These are phyloP conservation scores for Diplodus puntazzo DNA, from an alignment of 2,797 vertebrate genomes.

Conservation along the genomic window DNA sequence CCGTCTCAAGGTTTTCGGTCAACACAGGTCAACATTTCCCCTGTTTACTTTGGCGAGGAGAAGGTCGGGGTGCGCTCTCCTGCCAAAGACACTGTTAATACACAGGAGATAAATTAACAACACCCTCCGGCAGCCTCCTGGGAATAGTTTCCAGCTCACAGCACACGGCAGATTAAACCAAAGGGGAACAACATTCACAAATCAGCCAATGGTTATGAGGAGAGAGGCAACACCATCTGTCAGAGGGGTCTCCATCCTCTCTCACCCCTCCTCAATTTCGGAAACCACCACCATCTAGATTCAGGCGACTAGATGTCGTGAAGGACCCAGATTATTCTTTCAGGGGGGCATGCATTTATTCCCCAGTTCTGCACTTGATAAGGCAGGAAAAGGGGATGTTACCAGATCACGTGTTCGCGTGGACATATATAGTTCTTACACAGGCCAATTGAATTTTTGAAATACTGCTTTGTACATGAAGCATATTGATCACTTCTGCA, in stretches of 20 bases:
- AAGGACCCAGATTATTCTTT: background rate
- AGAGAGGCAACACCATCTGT: conserved; percentile 70
- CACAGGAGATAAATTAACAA: conserved; percentile 83
- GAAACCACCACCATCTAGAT: conserved; percentile 26
- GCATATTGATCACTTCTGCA: conserved; percentile 16
- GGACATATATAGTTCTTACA: conserved; percentile 26
- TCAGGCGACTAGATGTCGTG: background rate
- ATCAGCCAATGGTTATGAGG: conserved; percentile 76
- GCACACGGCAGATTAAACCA: conserved; percentile 83
- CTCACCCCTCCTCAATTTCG: conserved; percentile 3
- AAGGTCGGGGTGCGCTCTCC: conserved; percentile 46
- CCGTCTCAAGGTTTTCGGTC: conserved; percentile 55
- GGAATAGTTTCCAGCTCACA: conserved; percentile 84
- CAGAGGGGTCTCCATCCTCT: conserved; percentile 38
- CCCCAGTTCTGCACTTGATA: background rate
- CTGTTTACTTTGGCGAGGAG: conserved; percentile 45
- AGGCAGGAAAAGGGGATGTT: conserved; percentile 5
- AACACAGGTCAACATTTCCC: conserved; percentile 56
- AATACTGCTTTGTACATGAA: conserved; percentile 6
- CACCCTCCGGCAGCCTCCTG: conserved; percentile 68
- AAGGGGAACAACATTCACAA: conserved; percentile 79
- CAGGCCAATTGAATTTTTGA: conserved; percentile 11
- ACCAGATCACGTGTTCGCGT: conserved; percentile 20
- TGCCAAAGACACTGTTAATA: conserved; percentile 77
- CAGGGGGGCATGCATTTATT: background rate